phyloP scores from a whole-genome alignment of 2,888 invertebrate genomes.

The Melinopterus prodromus region DNA sequence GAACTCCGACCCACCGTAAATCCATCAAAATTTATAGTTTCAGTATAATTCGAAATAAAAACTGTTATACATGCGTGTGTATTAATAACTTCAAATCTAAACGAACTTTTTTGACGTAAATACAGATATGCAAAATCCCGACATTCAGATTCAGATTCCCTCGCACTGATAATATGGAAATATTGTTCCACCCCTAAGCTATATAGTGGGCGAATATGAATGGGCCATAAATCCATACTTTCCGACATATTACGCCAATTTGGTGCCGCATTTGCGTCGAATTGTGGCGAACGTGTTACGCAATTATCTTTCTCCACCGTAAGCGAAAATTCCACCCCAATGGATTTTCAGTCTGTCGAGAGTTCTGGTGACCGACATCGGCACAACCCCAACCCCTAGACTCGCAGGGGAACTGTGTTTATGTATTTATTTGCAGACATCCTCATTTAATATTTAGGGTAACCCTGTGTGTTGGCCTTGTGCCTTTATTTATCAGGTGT shows the following conservation, averaged over 20 bases:
- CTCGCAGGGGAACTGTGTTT: neutral
- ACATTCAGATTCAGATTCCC: neutral
- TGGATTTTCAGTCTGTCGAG: neutral
- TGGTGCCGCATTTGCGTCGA: neutral
- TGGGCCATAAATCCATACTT: neutral
- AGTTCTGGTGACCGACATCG: neutral
- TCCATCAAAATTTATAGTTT: too few species aligned
- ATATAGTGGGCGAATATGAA: neutral
- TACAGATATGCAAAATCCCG: neutral
- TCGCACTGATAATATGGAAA: neutral
- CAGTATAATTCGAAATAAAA: too few species aligned
- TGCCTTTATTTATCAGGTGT: too few species aligned
- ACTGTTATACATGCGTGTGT: too few species aligned
- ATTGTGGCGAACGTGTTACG: neutral
- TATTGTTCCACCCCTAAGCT: neutral
- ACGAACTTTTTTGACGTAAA: neutral
- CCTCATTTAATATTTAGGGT: neutral
- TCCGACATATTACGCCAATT: neutral
- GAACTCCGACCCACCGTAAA: too few species aligned
- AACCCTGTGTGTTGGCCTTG: neutral
- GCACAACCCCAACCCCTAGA: neutral
- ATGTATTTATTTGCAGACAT: neutral
- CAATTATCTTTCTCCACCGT: neutral
- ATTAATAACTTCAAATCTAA: too few species aligned
- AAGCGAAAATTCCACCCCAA: neutral